These are phyloP conservation scores for Dorcus parallelipipedus DNA, from an alignment of 2,888 invertebrate species.

Conservation along the genomic window DNA sequence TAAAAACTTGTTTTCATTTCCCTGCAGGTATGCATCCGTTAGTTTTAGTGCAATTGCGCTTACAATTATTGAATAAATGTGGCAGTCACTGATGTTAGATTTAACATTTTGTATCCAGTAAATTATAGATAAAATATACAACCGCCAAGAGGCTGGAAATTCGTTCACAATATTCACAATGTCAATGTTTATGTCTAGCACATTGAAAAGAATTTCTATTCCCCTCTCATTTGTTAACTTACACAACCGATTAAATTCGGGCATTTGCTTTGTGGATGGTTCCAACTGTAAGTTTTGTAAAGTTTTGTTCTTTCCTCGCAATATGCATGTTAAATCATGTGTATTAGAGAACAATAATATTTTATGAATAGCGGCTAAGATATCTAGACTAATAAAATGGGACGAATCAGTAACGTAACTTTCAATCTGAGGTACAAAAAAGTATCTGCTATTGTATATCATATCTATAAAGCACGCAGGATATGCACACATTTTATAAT, in stretches of 20 bases:
- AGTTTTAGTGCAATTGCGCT: conserved; percentile 57
- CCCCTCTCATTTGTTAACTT: conserved; percentile 32
- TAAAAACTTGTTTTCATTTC: conserved; percentile 51
- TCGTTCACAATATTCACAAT: conserved; percentile 45
- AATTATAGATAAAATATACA: conserved; percentile 57
- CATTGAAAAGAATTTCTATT: conserved; percentile 49
- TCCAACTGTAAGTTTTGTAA: conserved; percentile 25
- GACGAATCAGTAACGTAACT: conserved; percentile 60
- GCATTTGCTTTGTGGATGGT: conserved; percentile 31
- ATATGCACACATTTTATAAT: conserved; percentile 59
- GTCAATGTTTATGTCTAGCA: conserved; percentile 50
- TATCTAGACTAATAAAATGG: conserved; percentile 57
- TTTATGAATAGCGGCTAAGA: conserved; percentile 59
- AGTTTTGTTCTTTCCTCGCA: conserved; percentile 31
- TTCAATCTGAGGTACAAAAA: conserved; percentile 70
- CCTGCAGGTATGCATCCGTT: conserved; percentile 55
- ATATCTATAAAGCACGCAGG: conserved; percentile 69
- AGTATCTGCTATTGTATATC: conserved; percentile 59
- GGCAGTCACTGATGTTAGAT: conserved; percentile 45
- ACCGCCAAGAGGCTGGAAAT: conserved; percentile 58
- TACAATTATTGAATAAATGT: conserved; percentile 58
- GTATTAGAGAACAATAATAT: conserved; percentile 33
- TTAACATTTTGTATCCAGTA: conserved; percentile 56
- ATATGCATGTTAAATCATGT: conserved; percentile 36
- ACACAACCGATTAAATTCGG: conserved; percentile 41